Base-by-base conservation (phyloP, 2,888 invertebrate genomes). In the Epirrita christyi region DNA sequence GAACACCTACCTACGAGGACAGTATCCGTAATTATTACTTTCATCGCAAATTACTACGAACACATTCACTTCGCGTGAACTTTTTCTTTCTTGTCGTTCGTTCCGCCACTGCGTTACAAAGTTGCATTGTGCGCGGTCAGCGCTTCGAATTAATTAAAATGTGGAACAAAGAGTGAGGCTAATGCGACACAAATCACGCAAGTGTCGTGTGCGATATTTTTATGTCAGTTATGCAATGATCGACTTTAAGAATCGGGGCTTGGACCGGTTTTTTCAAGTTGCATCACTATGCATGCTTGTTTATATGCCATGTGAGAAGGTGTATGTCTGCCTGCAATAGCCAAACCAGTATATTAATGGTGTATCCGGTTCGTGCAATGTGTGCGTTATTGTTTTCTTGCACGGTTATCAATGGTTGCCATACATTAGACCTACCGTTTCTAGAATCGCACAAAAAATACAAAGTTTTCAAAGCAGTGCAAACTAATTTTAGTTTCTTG, bases 241-340 rank as follows among this genome's bases (percentile, higher is more conserved):
- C 66, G 66, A 67, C 66, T 75, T 72, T 71, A 63, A 76, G 71
- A 72, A 74, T 73, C 70, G 71, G 66, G 54, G 37, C 36, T 60
- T 32, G 61, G 60, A 76, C 80, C 73, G 75, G 80, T 76, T 73
- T 68, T 69, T 64, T 64, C 61, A 63, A 70, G 71, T 83, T 83
- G 77, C 83, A 77, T 81, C 83, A 83, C 41, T 52, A 6, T 29
- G 44, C 49, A 56, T 46, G 42, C 68, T 68, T 64, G 45, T 45
- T 45, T 71, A 69, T 67, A 76, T 66, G 70, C 69, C 72, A 54
- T 66, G 67, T 65, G 67, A 64, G 61, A 62, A 63, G 59, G 55
- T 68, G 66, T 67, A 55, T 69, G 62, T 55, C 55, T 61, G 50
- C 55, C 57, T 64, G 59, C 62, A 64, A 63, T 55, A 63, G 55